These are phyloP conservation scores for Leontocebus nigricollis DNA, from an alignment of 2,797 vertebrate genomes.

Conservation along the genomic window DNA sequence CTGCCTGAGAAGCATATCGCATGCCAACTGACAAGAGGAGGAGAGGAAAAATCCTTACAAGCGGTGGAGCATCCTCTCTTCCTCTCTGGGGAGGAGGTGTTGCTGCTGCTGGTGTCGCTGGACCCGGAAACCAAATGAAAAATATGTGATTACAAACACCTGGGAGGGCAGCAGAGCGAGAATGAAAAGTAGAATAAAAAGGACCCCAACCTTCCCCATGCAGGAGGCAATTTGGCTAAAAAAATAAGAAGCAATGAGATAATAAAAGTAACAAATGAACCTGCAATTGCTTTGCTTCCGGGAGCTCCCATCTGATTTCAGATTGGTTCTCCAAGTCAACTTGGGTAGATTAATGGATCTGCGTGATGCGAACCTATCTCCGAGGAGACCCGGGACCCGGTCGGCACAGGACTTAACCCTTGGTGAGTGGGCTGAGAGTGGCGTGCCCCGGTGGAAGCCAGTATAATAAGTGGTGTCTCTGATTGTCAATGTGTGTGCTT, in stretches of 20 bases:
- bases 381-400: conserved; percentile 67
- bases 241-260: conserved; percentile 84
- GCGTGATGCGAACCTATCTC: conserved; percentile 31
- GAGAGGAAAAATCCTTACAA: conserved; percentile 53
- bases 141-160: conserved; percentile 79
- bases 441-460: conserved; percentile 33
- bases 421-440: conserved; percentile 75
- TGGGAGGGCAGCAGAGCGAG: neutral
- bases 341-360: conserved; percentile 80
- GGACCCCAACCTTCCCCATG: conserved; percentile 68
- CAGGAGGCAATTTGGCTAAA: conserved; percentile 77
- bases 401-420: conserved; percentile 72
- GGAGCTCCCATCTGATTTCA: conserved; percentile 84
- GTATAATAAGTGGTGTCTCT: neutral
- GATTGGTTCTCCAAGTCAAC: conserved; percentile 77
- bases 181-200: neutral
- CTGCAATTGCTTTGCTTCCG: conserved; percentile 85
- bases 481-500: fast-evolving
- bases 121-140: conserved; percentile 80
- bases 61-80: conserved; percentile 45
- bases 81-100: conserved; percentile 52
- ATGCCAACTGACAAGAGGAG: conserved; percentile 70
- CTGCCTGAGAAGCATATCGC: conserved; percentile 69
- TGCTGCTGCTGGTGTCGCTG: conserved; percentile 62
- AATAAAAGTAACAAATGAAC: conserved; percentile 87